Evolutionary conservation across 2,113 vertebrate species (phyloP), one percentile per base, ranked within the genome.

Genomic region (Spilogale gracilis): DNA sequence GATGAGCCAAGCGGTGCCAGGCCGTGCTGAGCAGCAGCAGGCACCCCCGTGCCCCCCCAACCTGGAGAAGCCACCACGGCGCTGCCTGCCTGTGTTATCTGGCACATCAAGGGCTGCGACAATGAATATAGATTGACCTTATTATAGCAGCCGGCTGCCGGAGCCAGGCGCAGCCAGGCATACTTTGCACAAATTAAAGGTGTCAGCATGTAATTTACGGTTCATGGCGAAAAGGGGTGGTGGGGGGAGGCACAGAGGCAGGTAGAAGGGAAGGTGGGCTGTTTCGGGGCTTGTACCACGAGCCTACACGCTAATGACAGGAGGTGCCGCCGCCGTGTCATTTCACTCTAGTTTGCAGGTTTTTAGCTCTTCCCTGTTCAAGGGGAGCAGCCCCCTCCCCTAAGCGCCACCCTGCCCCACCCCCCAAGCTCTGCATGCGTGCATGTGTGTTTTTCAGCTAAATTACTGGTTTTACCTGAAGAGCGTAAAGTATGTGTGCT

Each of bases 101-200:
- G 98, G 98, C 98, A 98, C 98, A 98, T 99, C 99, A 98, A 99
- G 98, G 98, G 94, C 98, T 95, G 98, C 98, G 98, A 99, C 99
- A 98, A 98, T 98, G 99, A 99, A 99, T 99, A 99, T 99, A 98
- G 98, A 99, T 99, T 99, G 99, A 99, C 99, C 99, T 99, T 98
- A 99, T 99, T 99, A 99, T 98, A 98, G 98, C 98, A 98, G 99
- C 98, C 98, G 98, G 98, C 99, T 99, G 99, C 98, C 95, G 94
- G 98, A 98, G 99, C 98, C 98, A 98, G 99, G 98, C 98, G 98
- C 98, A 99, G 98, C 98, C 93, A 97, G 98, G 99, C 99, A 98
- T 98, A 98, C 98, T 99, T 98, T 98, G 98, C 98, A 97, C 98
- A 98, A 99, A 99, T 99, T 98, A 99, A 99, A 99, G 98, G 98